Percentiles rank a stretch among this genome's conserved stretches.
Conservation (phyloP, 2,888 invertebrate species). For the Chloroclysta siterata region DNA sequence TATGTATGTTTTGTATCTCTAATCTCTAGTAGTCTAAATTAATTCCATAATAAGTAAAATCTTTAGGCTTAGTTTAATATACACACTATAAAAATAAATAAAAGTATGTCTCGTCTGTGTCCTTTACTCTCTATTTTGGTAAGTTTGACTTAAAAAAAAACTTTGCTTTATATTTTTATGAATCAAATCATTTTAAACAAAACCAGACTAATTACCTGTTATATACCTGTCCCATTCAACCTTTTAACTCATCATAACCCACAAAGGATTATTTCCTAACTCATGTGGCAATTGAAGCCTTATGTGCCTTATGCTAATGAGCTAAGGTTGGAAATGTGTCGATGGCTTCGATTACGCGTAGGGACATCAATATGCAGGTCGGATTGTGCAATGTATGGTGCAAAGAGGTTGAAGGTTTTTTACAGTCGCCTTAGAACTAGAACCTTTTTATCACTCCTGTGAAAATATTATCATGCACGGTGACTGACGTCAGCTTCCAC, state of each 20-base stretch:
- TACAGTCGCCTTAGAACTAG: constrained; percentile 3
- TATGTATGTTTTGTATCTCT: too few species aligned
- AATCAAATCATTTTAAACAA: too few species aligned
- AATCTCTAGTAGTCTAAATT: too few species aligned
- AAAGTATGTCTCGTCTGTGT: too few species aligned
- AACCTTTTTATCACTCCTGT: background rate
- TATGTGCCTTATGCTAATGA: constrained; percentile 38
- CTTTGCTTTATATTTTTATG: too few species aligned
- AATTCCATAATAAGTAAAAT: too few species aligned
- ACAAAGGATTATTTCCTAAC: constrained; percentile 39
- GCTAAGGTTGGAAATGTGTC: constrained; percentile 33
- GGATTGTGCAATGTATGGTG: constrained; percentile 44
- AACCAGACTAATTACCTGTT: background rate
- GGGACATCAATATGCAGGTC: constrained; percentile 56
- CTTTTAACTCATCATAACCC: constrained; percentile 11
- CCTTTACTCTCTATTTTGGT: too few species aligned
- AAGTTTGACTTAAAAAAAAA: too few species aligned
- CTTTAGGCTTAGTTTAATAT: too few species aligned
- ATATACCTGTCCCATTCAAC: constrained; percentile 12
- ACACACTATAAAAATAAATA: too few species aligned
- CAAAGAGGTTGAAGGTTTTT: constrained; percentile 29
- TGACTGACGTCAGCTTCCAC: too few species aligned
- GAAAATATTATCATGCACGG: background rate
- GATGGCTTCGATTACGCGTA: constrained; percentile 40
- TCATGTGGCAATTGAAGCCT: constrained; percentile 37